Base-by-base conservation (phyloP, 2,797 vertebrate species). In the Siniperca scherzeri region DNA sequence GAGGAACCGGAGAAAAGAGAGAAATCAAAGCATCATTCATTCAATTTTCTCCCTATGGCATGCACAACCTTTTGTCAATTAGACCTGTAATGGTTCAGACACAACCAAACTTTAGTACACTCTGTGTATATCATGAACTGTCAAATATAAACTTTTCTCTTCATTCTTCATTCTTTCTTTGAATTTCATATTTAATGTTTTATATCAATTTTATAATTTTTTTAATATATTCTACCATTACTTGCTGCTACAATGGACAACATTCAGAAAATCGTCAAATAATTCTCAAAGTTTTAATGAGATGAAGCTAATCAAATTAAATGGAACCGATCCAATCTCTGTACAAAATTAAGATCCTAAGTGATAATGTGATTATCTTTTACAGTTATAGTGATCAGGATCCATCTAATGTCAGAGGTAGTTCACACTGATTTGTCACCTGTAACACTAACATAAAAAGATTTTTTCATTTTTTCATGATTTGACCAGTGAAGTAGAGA, bases 1-100 rank as follows among this genome's bases (percentile, higher is more conserved):
- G 53, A 87, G 82, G 74, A 76, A 68, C 33, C 50, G 4, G 21
- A 59, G 55, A 30, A 62, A 52, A 62, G 17, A 82, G 44, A 56
- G 70, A 78, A 91, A 86, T 83, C 81, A 83, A 78, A 84, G 69
- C 81, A 71, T 85, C 59, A 33, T 62, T 81, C 62, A 10, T 19
- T 57, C 16, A 3, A 13, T 74, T 78, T 71, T 66, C 66, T 70
- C 57, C 22, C 21, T 4, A 3, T 70, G n/a, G 48, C 57, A 46
- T 40, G 12, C 59, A 69, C 84, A 50, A 70, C 33, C 65, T 75
- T 82, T 80, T 66, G 50, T 74, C 48, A 82, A 46, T 73, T 60
- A 61, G 44, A 67, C 22, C 12, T 56, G 22, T 62, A 19, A 50
- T 62, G 9, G 57, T 65, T 81, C 55, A 72, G 25, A 44, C 2